These are phyloP conservation scores for Columba livia DNA, from an alignment of 2,113 vertebrate genomes.

Conservation along the genomic window DNA sequence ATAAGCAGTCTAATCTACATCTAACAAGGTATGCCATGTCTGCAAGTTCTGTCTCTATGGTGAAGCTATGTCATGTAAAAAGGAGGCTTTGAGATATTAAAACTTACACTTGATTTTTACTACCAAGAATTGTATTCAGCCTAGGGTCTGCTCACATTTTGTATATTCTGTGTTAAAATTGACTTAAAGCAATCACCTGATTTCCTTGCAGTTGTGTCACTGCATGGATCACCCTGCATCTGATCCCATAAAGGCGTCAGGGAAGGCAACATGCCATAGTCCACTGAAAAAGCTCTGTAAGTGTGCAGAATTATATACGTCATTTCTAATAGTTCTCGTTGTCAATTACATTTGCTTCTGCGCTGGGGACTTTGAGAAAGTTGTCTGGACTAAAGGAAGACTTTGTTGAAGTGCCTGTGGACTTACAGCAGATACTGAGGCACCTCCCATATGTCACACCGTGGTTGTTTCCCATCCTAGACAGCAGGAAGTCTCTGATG, in stretches of 20 bases:
- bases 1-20: background rate
- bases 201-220: background rate
- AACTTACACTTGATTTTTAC: background rate
- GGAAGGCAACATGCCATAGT: background rate
- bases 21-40: background rate
- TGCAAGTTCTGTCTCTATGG: background rate
- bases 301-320: background rate
- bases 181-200: background rate
- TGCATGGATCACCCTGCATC: background rate
- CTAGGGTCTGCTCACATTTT: background rate
- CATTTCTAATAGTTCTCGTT: background rate
- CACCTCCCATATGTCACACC: fast-evolving
- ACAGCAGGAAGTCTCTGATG: background rate
- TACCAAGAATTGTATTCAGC: background rate
- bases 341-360: background rate
- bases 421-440: background rate
- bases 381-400: background rate
- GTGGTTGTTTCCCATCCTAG: background rate
- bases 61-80: background rate
- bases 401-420: background rate
- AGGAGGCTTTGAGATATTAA: background rate
- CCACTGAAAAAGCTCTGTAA: background rate
- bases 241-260: background rate
- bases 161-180: background rate
- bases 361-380: background rate